Evolutionary conservation across 2,888 invertebrate genomes (phyloP), one percentile per base, ranked within the genome.

Genomic region (Orchesella flavescens): DNA sequence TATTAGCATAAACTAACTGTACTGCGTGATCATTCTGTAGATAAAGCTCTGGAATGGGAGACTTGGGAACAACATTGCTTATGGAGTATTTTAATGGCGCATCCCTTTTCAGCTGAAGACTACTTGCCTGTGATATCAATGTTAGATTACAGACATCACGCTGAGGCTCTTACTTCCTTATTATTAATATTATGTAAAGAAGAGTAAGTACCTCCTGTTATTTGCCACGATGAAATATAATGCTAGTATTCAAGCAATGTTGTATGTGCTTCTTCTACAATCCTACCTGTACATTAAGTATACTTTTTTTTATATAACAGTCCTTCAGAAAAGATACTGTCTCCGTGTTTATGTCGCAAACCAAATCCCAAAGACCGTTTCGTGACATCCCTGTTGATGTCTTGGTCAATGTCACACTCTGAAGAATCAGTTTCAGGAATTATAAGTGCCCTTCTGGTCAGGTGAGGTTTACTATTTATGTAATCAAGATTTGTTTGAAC

Each of bases 61-160:
- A 97, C 98, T 1, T 96, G 97, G 89, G 98, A 99, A 90, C 99
- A 99, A 91, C 95, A 96, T 90, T 98, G 97, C 90, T 93, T 99
- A 65, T 99, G 99, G 99, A 98, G 98, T 91, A 92, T 99, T 81
- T 93, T 98, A 69, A 94, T 95, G 87, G 97, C 97, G 59, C 98
- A 98, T 90, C 96, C 97, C 90, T 95, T 98, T 89, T 95, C 96
- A 75, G 93, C 97, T n/a, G 97, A 97, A 89, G 94, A 95, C 89
- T 94, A 98, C 86, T 91, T 96, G 89, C 94, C 96, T 53, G 91
- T 95, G 87, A 91, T 95, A 87, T 93, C 94, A n/a, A 95, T 96
- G 89, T 91, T 97, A 84, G 94, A 95, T 89, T 94, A 94, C 90
- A 93, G 94, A 89, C 94, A 94, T 88, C 96, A 99, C 90, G 94